Base-by-base conservation (phyloP, 2,113 vertebrate species). In the Pionites leucogaster region DNA sequence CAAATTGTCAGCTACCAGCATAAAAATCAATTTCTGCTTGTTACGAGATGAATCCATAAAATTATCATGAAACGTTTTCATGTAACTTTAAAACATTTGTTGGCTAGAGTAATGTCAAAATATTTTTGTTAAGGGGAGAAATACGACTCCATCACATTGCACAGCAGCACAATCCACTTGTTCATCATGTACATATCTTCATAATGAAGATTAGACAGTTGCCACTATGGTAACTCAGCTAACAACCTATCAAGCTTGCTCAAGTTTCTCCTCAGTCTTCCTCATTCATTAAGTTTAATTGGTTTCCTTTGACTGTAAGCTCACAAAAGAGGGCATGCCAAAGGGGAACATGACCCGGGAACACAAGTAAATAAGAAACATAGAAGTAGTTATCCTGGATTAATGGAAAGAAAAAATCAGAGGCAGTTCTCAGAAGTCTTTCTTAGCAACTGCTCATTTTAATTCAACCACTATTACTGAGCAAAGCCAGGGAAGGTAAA, bases 11-110 rank as follows among this genome's bases (percentile, higher is more conserved):
- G 39, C 67, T 88, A 76, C 13, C 25, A 96, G 68, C 27, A 93
- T 62, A 96, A 96, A 97, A 97, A 96, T n/a, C 44, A 92, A 44
- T 95, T 86, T 80, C 46, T 46, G 8, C 53, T 96, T 93, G 20
- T 94, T 96, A 93, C 0, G 1, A 96, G 62, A 49, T 22, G 25
- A 93, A 97, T 77, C 19, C n/a, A 78, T 74, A 92, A 88, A 96
- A 90, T 59, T 72, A 50, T n/a, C 8, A 2, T 23, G 17, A 70
- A 93, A 85, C 79, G 7, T 29, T 77, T 92, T 91, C 47, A 78
- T 17, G 47, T 59, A 81, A 62, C 29, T 94, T 68, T 27, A 79
- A 76, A 95, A 53, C 17, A 50, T 47, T 79, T 82, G 37, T 41
- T 95, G 29, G 10, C 24, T 86, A 74, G 9, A n/a, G 29, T 27